Conservation (phyloP, 1,140 invertebrate species). For the Grapholita molesta region DNA sequence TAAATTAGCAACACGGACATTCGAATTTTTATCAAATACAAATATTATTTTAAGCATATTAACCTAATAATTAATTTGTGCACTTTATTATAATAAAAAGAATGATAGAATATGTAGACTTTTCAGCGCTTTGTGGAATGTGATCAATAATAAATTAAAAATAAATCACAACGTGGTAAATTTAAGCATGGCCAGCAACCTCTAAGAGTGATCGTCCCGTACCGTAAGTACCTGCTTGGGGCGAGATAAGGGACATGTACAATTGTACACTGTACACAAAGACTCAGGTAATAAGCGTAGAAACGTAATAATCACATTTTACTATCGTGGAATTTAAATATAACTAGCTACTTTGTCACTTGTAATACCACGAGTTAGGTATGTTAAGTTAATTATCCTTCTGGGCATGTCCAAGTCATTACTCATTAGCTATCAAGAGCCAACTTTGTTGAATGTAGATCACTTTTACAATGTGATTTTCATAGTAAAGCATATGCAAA, state of each 20-base stretch:
- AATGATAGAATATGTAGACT: too few relatives aligned
- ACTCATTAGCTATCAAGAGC: not conserved
- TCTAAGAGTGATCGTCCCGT: not conserved
- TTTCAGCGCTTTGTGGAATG: too few relatives aligned
- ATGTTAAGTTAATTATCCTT: constrained; percentile 9
- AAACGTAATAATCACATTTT: not conserved
- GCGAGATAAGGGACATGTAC: not conserved
- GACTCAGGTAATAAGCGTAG: not conserved
- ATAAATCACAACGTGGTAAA: not conserved
- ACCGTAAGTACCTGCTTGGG: not conserved
- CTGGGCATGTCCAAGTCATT: not conserved
- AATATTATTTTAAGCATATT: too few relatives aligned
- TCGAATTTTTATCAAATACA: too few relatives aligned
- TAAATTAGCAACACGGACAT: too few relatives aligned
- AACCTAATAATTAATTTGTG: too few relatives aligned
- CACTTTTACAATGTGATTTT: not conserved
- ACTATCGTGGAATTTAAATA: not conserved
- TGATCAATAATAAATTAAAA: not conserved
- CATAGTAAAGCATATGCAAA: not conserved
- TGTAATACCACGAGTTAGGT: not conserved
- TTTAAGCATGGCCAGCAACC: not conserved
- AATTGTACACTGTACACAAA: not conserved
- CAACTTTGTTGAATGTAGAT: too few relatives aligned
- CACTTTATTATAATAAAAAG: too few relatives aligned
- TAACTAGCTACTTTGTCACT: not conserved